These are phyloP conservation scores for Dicaeum eximium DNA, from an alignment of 2,113 vertebrate species.

Conservation along the genomic window DNA sequence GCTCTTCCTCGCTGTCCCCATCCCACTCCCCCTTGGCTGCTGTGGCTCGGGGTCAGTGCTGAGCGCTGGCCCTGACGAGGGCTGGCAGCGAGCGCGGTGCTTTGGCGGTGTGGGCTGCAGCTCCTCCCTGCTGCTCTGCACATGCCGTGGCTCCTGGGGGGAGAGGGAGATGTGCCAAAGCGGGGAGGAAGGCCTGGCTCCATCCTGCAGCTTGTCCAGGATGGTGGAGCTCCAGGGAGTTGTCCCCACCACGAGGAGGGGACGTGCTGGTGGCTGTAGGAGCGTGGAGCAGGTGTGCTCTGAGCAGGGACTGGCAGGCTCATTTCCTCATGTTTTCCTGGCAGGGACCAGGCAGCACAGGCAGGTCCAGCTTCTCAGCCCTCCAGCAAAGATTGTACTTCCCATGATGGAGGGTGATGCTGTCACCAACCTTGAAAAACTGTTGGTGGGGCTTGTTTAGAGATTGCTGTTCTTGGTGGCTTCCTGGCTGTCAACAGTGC, in stretches of 20 bases:
- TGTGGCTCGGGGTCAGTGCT: background rate
- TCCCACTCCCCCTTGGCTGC: constrained; percentile 17
- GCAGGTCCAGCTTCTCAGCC: background rate
- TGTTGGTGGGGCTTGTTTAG: background rate
- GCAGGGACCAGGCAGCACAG: background rate
- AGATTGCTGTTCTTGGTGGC: background rate
- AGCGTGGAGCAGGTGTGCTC: background rate
- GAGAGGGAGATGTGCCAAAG: background rate
- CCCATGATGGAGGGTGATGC: background rate
- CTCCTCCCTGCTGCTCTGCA: background rate
- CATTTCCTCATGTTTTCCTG: background rate
- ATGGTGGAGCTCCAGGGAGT: background rate
- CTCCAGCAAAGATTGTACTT: background rate
- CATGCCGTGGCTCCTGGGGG: background rate
- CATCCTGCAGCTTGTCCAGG: accelerated
- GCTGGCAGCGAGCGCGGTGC: background rate
- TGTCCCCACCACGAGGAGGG: background rate
- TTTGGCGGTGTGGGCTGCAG: background rate
- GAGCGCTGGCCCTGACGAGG: background rate
- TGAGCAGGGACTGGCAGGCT: background rate
- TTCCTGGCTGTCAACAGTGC: background rate
- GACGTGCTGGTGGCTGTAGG: background rate
- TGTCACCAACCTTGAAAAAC: background rate
- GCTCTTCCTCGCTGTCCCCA: constrained; percentile 49
- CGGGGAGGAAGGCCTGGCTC: background rate